Base-by-base conservation (phyloP, 37 sponge, comb jelly and placozoan genomes). In the Ianthella basta region DNA sequence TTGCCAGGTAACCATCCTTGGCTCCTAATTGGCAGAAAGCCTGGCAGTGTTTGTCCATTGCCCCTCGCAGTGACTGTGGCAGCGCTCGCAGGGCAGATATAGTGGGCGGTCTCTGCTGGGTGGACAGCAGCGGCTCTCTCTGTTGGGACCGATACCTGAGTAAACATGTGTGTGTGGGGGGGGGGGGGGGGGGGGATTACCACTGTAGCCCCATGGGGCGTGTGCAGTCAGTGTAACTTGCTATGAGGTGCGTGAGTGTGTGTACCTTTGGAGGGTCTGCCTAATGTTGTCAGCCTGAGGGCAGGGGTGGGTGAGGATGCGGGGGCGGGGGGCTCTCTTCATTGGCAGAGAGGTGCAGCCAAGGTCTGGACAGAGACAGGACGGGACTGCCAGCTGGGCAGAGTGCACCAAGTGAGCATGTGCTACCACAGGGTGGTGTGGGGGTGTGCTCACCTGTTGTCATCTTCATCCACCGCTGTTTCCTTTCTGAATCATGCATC, bases 201-300 rank as follows among this genome's bases (percentile, higher is more conserved):
- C 8, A 44, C 8, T 44, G 3, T 8, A 44, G 50, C 50, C 8
- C 3, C 50, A 44, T 44, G n/a, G n/a, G n/a, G n/a, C n/a, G n/a
- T n/a, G n/a, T n/a, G n/a, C n/a, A n/a, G n/a, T 8, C 8, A 10
- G 50, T 44, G 50, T 44, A 44, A 8, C 50, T 44, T 8, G 8
- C 50, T 44, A 8, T 8, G 3, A 8, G 50, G 8, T 44, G 8
- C 3, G 8, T 44, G n/a, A n/a, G 20, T 13, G 60, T 0, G n/a
- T 78, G 57, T 20, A 86, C 86, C 59, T 63, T 32, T 50, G 10
- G 25, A 86, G 66, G n/a, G 80, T 68, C 34, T 79, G 56, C 34
- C 38, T 29, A 23, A 88, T 24, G 80, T 88, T 88, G 30, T 88
- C 68, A 38, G 88, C 83, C 10, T 27, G 55, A 23, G 77, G 83